Conservation (phyloP, 2,888 invertebrate species). For the Helleia helle region DNA sequence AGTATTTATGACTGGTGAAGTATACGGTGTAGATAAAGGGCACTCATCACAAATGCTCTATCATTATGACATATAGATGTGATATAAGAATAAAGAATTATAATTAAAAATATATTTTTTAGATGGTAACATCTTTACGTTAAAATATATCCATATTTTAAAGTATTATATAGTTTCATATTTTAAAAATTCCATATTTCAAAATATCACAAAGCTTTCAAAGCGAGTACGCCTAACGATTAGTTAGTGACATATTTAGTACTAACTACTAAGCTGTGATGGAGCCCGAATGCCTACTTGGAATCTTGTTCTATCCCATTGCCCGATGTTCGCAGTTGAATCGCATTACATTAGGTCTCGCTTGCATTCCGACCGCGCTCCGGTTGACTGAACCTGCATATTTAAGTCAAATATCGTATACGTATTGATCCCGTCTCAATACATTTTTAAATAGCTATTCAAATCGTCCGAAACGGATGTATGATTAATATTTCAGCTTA, state of each 20-base stretch:
- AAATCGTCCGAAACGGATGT: slow-evolving; percentile 9
- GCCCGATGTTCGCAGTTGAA: slow-evolving; percentile 45
- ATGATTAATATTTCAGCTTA: slow-evolving; percentile 9
- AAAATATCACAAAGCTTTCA: too few relatives aligned
- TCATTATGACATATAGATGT: too few relatives aligned
- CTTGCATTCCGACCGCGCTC: slow-evolving; percentile 43
- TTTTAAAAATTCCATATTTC: too few relatives aligned
- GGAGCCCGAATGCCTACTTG: slow-evolving; percentile 48
- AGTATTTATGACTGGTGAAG: too few relatives aligned
- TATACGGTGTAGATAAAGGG: too few relatives aligned
- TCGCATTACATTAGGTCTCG: slow-evolving; percentile 60
- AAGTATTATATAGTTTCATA: too few relatives aligned
- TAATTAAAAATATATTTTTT: too few relatives aligned
- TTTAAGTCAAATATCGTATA: slow-evolving; percentile 5
- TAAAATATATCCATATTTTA: too few relatives aligned
- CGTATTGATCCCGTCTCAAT: background rate
- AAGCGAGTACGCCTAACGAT: too few relatives aligned
- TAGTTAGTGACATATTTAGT: slow-evolving; percentile 12
- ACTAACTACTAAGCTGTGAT: slow-evolving; percentile 26
- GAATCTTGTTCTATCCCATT: slow-evolving; percentile 53
- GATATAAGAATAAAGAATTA: too few relatives aligned
- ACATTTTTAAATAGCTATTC: background rate
- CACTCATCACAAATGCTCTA: too few relatives aligned
- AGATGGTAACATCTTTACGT: too few relatives aligned
- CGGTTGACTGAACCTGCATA: slow-evolving; percentile 20